Evolutionary conservation across 2,888 invertebrate species (phyloP), one percentile per base, ranked within the genome.

Genomic region (Leucoptera coffeella): DNA sequence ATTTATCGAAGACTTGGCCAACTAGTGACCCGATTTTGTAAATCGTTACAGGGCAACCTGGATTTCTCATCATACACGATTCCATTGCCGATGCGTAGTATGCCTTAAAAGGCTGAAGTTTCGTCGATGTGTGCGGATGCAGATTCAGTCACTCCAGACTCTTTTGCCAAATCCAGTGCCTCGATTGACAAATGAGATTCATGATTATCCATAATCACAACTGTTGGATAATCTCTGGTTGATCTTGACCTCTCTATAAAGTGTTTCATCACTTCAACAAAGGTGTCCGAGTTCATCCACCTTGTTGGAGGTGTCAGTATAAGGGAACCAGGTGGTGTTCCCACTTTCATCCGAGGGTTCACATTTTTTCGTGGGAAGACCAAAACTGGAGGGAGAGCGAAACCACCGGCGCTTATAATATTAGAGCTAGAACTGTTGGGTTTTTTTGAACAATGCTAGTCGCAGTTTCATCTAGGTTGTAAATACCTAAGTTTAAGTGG

Each of bases 81-180:
- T n/a, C n/a, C n/a, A n/a, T n/a, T n/a, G n/a, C n/a, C n/a, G n/a
- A n/a, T n/a, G n/a, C n/a, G n/a, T n/a, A n/a, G n/a, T n/a, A n/a
- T n/a, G n/a, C n/a, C n/a, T n/a, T n/a, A n/a, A 57, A 45, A 10
- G 40, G 40, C 31, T 44, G 17, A 6, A 17, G 8, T 8, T 17
- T 17, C 17, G 6, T 6, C 6, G 17, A 17, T 17, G 17, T 17
- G 38, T 54, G 49, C 8, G 49, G 49, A 14, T 49, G 50, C 29
- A 56, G 37, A 6, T 47, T 46, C 15, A 56, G 24, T 35, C 11
- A 57, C 42, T n/a, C 53, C 50, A 38, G 48, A 42, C 6, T 47
- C 45, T 40, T 43, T 47, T 26, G 41, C 39, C 25, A 35, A 38
- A 25, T 49, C 36, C 21, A 56, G 23, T 14, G 36, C 31, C 15